Evolutionary conservation across 2,113 vertebrate species (phyloP), one percentile per base, ranked within the genome.

Genomic region (Python bivittatus): DNA sequence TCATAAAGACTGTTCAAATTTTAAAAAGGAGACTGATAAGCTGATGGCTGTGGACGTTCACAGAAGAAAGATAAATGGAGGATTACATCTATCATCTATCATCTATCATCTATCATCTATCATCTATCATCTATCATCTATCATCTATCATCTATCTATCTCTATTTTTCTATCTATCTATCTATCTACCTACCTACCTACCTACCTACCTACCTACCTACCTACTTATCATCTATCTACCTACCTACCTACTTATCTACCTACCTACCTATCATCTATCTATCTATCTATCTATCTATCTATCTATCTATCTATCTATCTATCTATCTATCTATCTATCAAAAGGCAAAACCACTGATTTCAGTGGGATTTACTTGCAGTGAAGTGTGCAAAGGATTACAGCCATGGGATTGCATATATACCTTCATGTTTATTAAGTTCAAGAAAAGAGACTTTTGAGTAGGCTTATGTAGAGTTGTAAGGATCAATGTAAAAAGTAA

Each of bases 1-100:
- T 91, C 68, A 53, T 58, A 57, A 88, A 2, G 8, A 93, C 7
- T 33, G 15, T 4, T 38, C n/a, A 88, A 57, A 9, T 64, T 90
- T 44, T 1, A 12, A 22, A 48, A 72, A 25, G 29, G 72, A 91
- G 6, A 86, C 33, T 25, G 33, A 91, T 60, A 93, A 12, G 15
- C 57, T 0, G 0, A 42, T 20, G 72, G 38, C 53, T 48, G 58
- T 60, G 48, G 12, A 90, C 52, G 52, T n/a, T 68, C 79, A 89
- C 27, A 57, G 91, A 5, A 87, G 33, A 64, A 64, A 92, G 56
- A 96, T 84, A n/a, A 60, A 38, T 54, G 5, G 68, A 11, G 68
- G 6, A 33, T 72, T 72, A 33, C 7, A 79, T 38, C 17, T 79
- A 7, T 72, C 68, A 7, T 48, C 48, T 48, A 48, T 48, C 48